A percentile compares a stretch with the other conserved stretches of the same genome.
Conservation (phyloP, 2,113 vertebrate species). For the Microcebus griseorufus region DNA sequence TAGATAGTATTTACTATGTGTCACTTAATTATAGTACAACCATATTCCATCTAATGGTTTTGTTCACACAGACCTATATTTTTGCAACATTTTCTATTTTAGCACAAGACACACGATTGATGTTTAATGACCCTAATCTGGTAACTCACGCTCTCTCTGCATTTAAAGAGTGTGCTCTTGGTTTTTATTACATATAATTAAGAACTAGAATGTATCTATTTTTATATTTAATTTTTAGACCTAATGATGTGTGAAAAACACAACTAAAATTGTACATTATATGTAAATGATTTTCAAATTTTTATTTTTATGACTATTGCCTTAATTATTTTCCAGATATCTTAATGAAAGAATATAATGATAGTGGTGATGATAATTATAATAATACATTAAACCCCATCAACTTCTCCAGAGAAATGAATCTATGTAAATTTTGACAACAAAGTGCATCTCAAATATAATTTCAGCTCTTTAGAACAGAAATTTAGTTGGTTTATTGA, state of each 20-base stretch:
- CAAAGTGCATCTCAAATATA: not conserved
- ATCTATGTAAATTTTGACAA: not conserved
- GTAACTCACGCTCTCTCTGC: not conserved
- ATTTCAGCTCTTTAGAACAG: constrained; percentile 1
- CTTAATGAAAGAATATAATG: not conserved
- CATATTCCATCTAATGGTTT: not conserved
- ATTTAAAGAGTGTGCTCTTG: not conserved
- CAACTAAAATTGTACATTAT: not conserved
- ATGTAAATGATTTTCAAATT: not conserved
- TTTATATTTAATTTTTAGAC: constrained; percentile 44
- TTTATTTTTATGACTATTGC: constrained; percentile 17
- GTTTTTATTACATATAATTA: constrained; percentile 45
- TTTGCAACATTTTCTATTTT: constrained; percentile 49
- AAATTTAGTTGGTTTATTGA: not conserved
- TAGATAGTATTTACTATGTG: constrained; percentile 40
- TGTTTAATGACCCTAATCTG: constrained; percentile 34
- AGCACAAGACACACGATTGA: not conserved
- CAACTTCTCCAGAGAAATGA: not conserved
- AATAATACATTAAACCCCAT: not conserved
- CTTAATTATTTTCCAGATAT: constrained; percentile 23
- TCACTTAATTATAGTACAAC: not conserved
- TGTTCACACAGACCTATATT: not conserved
- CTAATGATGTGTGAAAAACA: constrained; percentile 45
- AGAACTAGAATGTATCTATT: constrained; percentile 41
- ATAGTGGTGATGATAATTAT: constrained; percentile 4